Conservation (phyloP, 2,888 invertebrate genomes). For the Tiliacea citrago region DNA sequence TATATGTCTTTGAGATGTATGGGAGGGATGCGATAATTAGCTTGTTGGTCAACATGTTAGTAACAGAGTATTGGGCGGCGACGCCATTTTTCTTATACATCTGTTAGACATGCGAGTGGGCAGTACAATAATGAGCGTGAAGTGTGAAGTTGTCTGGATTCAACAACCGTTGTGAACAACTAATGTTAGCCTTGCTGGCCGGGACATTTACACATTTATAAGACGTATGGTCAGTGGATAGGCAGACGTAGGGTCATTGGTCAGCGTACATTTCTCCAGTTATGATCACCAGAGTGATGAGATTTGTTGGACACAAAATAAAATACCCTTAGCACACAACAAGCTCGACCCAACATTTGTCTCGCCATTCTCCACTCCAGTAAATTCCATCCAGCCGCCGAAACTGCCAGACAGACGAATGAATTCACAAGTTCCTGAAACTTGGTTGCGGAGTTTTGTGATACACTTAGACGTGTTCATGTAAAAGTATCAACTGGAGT, state of each 20-base stretch:
- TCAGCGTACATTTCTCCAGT: background rate
- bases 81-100: too few relatives aligned
- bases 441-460: slow-evolving; percentile 79
- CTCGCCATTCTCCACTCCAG: slow-evolving; percentile 35
- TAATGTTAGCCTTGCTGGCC: too few relatives aligned
- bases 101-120: too few relatives aligned
- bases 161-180: too few relatives aligned
- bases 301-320: background rate
- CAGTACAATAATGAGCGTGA: too few relatives aligned
- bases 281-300: background rate
- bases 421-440: slow-evolving; percentile 86
- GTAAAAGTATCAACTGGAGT: slow-evolving; percentile 56
- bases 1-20: slow-evolving; percentile 72
- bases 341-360: background rate
- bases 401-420: slow-evolving; percentile 87
- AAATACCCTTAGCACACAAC: background rate
- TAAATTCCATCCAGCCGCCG: slow-evolving; percentile 71
- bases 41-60: slow-evolving; percentile 7
- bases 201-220: too few relatives aligned
- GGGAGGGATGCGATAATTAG: slow-evolving; percentile 8
- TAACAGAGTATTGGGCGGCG: too few relatives aligned
- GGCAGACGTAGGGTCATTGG: too few relatives aligned
- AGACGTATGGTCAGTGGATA: too few relatives aligned
- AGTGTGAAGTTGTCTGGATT: too few relatives aligned
- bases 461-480: slow-evolving; percentile 74